phyloP scores from a whole-genome alignment of 2,888 invertebrate species.

The Drosophila colorata region DNA sequence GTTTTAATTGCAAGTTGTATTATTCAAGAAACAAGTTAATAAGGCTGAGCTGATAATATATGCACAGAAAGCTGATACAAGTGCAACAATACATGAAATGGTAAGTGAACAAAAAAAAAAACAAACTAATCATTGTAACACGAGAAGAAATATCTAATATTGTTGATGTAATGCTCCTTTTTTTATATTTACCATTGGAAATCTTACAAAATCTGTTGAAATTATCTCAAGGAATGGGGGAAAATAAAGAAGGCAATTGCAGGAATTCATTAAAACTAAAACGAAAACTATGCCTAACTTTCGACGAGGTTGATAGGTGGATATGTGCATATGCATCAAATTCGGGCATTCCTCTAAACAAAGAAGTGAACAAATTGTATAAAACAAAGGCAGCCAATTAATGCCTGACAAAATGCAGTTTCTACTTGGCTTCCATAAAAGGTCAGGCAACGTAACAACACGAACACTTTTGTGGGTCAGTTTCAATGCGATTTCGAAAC shows the following conservation, averaged over 20 bases:
- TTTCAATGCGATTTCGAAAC: conserved; percentile 43
- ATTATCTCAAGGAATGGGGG: too few species aligned
- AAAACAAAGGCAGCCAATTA: conserved; percentile 46
- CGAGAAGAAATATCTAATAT: too few species aligned
- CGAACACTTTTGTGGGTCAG: conserved; percentile 47
- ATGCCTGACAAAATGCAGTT: conserved; percentile 74
- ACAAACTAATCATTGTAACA: too few species aligned
- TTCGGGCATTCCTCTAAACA: conserved; percentile 32
- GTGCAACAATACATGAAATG: background rate
- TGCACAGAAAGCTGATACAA: background rate
- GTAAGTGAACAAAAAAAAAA: background rate
- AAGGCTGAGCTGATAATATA: conserved; percentile 26
- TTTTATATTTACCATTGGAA: too few species aligned
- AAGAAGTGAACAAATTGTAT: conserved; percentile 26
- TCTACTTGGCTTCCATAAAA: conserved; percentile 34
- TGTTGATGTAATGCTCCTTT: background rate
- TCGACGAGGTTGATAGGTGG: background rate
- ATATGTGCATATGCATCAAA: background rate
- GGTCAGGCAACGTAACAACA: conserved; percentile 40
- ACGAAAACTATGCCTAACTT: background rate
- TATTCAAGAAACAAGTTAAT: conserved; percentile 28
- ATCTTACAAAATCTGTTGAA: background rate
- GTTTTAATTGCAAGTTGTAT: conserved; percentile 57
- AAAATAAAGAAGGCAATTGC: too few species aligned
- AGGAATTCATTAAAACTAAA: background rate